A percentile compares a stretch with the other conserved stretches of the same genome.
These are phyloP conservation scores for Enteromius fasciolatus DNA, from an alignment of 2,797 vertebrate species.

Conservation along the genomic window DNA sequence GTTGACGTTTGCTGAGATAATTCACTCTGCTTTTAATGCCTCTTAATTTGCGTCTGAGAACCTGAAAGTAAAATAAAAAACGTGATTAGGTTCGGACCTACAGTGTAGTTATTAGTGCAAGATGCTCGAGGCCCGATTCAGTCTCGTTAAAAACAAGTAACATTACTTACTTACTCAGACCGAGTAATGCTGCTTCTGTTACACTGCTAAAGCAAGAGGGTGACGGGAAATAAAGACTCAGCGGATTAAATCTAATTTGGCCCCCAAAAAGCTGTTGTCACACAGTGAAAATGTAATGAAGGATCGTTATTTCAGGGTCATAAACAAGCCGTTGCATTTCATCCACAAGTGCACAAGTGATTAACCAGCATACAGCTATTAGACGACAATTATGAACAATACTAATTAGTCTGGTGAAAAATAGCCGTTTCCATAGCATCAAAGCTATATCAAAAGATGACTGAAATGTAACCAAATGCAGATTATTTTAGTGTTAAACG, in stretches of 20 bases:
- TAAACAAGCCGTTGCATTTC: conserved; percentile 17
- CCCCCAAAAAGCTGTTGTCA: conserved; percentile 23
- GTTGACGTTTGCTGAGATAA: background rate
- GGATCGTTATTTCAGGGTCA: conserved; percentile 13
- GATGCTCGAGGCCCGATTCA: background rate
- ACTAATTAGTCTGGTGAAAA: conserved; percentile 48
- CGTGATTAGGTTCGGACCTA: conserved; percentile 19
- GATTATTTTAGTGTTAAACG: conserved; percentile 34
- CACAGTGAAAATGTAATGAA: conserved; percentile 35
- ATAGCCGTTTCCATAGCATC: conserved; percentile 22
- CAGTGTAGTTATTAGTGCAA: conserved; percentile 44
- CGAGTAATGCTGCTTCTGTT: background rate
- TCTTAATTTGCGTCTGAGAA: conserved; percentile 23
- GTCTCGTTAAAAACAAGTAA: background rate
- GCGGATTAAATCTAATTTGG: conserved; percentile 4
- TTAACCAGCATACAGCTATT: conserved; percentile 11
- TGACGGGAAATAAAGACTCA: background rate
- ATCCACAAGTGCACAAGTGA: conserved; percentile 26
- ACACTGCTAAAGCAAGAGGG: background rate
- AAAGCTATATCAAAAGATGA: conserved; percentile 44
- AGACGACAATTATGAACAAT: conserved; percentile 47
- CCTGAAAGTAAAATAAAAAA: background rate
- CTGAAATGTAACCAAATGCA: conserved; percentile 5
- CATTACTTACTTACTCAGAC: background rate
- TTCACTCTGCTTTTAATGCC: conserved; percentile 27